phyloP scores from a whole-genome alignment of 2,888 invertebrate genomes.

The Agrochola litura region DNA sequence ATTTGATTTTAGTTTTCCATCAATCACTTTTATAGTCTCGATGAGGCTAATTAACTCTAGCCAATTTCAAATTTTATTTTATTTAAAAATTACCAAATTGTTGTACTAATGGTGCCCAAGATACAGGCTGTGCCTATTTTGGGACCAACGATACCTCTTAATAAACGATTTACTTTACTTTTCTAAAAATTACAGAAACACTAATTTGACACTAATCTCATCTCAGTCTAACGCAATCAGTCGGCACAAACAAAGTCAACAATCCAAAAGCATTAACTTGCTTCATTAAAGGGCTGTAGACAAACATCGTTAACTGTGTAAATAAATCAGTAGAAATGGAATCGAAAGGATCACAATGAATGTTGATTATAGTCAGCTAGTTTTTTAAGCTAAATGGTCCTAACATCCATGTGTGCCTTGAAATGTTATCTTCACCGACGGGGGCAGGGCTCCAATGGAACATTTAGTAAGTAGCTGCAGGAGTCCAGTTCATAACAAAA shows the following conservation, averaged over 20 bases:
- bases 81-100: too few species aligned
- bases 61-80: too few species aligned
- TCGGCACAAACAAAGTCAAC: conserved; percentile 4
- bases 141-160: too few species aligned
- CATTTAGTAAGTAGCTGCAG: background rate
- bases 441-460: background rate
- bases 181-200: background rate
- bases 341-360: background rate
- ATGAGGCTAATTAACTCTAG: too few species aligned
- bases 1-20: too few species aligned
- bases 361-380: conserved; percentile 8
- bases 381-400: background rate
- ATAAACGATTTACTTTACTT: too few species aligned
- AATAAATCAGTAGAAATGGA: conserved; percentile 14
- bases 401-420: background rate
- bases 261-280: conserved; percentile 14
- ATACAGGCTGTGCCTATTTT: too few species aligned
- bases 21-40: too few species aligned
- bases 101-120: too few species aligned
- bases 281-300: conserved; percentile 8
- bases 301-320: conserved; percentile 17
- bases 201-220: conserved; percentile 10
- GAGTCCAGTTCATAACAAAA: conserved; percentile 12
- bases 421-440: background rate
- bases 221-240: background rate